Percentiles rank a stretch among this genome's conserved stretches.
These are phyloP conservation scores for Arnoldichthys spilopterus DNA, from an alignment of 2,797 vertebrate species.

Conservation along the genomic window DNA sequence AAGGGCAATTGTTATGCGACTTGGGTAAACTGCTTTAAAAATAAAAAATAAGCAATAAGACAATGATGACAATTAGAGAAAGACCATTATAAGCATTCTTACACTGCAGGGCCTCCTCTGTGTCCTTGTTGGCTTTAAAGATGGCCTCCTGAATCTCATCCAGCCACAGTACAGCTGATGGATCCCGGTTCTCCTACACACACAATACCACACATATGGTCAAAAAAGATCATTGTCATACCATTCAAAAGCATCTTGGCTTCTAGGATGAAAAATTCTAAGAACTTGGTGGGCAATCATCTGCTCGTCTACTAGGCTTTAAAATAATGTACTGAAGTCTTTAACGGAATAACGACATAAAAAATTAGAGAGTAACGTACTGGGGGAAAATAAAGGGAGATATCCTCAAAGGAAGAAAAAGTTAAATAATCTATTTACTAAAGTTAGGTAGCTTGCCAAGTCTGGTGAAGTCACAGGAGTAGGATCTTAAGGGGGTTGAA, in stretches of 20 bases:
- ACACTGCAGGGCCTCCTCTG: slow-evolving; percentile 90
- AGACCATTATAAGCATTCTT: slow-evolving; percentile 58
- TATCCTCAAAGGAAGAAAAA: background rate
- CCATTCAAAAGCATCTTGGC: background rate
- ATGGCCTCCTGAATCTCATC: slow-evolving; percentile 97
- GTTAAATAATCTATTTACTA: background rate
- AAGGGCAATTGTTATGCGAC: too few relatives aligned
- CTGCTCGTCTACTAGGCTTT: background rate
- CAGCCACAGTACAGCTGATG: slow-evolving; percentile 95
- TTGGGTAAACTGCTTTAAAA: background rate
- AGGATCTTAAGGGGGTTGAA: too few relatives aligned
- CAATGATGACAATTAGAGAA: background rate
- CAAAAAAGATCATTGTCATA: background rate
- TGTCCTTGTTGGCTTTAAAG: slow-evolving; percentile 89
- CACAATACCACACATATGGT: background rate
- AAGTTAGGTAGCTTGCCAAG: background rate
- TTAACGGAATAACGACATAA: too few relatives aligned
- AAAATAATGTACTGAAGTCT: background rate
- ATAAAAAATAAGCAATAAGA: background rate
- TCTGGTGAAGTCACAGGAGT: background rate
- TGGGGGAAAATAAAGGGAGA: background rate
- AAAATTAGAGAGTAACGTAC: background rate
- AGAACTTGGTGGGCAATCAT: too few relatives aligned
- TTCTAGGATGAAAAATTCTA: too few relatives aligned
- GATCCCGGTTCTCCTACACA: slow-evolving; percentile 89